Conservation (phyloP, 2,888 invertebrate species). For the Lasioglossum marginatum region DNA sequence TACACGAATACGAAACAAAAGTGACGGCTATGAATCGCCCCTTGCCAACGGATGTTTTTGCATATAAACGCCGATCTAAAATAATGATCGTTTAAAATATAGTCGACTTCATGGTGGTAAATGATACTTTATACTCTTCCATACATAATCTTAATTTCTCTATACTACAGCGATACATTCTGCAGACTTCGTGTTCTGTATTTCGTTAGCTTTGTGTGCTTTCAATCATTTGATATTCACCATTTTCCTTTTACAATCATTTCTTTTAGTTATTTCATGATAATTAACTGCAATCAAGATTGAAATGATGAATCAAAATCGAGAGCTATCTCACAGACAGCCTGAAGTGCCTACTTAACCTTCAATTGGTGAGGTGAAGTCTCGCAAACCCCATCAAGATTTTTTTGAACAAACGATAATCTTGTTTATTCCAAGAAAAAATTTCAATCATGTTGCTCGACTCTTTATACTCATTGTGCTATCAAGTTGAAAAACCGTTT, state of each 20-base stretch:
- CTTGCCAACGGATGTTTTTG: neutral
- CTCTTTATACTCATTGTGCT: too few relatives aligned
- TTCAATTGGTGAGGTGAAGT: too few relatives aligned
- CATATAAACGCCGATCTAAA: constrained; percentile 27
- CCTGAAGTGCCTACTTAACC: too few relatives aligned
- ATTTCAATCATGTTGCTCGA: too few relatives aligned
- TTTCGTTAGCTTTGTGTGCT: neutral
- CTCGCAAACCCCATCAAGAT: too few relatives aligned
- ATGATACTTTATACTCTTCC: neutral
- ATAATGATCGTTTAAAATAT: constrained; percentile 12
- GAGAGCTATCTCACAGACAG: too few relatives aligned
- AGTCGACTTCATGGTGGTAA: neutral
- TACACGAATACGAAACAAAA: neutral
- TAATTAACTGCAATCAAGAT: neutral
- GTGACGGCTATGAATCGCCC: constrained; percentile 17
- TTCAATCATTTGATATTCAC: neutral
- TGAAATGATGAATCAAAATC: neutral
- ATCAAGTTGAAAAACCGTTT: too few relatives aligned
- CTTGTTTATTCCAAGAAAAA: too few relatives aligned
- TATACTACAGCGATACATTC: neutral
- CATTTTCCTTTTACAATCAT: neutral
- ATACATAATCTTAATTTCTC: neutral
- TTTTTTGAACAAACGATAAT: too few relatives aligned
- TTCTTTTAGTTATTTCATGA: neutral
- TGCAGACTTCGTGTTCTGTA: neutral